Conservation (phyloP, 2,888 invertebrate species). For the Cryptocheilus praepositus region DNA sequence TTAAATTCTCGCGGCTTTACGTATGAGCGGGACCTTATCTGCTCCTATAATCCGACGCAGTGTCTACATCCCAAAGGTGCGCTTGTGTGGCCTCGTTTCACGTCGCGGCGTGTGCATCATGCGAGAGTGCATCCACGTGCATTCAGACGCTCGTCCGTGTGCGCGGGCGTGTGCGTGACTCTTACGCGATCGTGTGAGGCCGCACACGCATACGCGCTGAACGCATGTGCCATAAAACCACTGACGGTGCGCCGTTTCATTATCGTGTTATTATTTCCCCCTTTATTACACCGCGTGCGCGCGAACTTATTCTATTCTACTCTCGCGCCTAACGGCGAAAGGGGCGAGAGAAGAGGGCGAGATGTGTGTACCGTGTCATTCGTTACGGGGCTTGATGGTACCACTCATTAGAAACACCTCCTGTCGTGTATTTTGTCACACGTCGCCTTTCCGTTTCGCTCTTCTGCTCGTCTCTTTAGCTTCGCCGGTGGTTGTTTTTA, state of each 20-base stretch:
- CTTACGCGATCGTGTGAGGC: background rate
- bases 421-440: constrained; percentile 11
- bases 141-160: background rate
- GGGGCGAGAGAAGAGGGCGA: too few relatives aligned
- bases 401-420: constrained; percentile 15
- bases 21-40: background rate
- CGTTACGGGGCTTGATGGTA: constrained; percentile 6
- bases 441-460: background rate
- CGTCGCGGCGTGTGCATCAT: too few relatives aligned
- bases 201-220: constrained; percentile 1
- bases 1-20: background rate
- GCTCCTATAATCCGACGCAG: too few relatives aligned
- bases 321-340: too few relatives aligned
- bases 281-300: constrained; percentile 4
- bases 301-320: constrained; percentile 7
- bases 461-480: background rate
- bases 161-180: constrained; percentile 6
- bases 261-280: constrained; percentile 32
- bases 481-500: too few relatives aligned
- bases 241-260: constrained; percentile 24
- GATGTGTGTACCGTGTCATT: constrained; percentile 7
- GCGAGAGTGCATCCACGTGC: too few relatives aligned
- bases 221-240: constrained; percentile 27
- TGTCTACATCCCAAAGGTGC: background rate
- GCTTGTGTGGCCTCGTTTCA: background rate